Evolutionary conservation across 2,797 vertebrate genomes (phyloP), one percentile per base, ranked within the genome.

Genomic region (Lagorchestes hirsutus): DNA sequence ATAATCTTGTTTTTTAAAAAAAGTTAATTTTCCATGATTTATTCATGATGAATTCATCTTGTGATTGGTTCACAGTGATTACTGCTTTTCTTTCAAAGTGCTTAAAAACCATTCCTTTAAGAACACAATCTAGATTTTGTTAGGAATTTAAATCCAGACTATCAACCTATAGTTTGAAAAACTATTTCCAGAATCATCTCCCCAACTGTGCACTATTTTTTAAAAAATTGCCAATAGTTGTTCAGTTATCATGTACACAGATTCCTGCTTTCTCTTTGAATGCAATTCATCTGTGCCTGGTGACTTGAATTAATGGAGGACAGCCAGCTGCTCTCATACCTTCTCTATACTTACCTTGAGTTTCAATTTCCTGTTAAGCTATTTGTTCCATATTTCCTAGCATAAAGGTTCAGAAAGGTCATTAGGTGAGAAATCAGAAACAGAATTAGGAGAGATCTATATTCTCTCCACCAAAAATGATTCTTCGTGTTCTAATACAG

Each of bases 401-500:
- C 6, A 46, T 46, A 1, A 46, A 82, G 18, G n/a, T 82, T 46
- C 18, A 82, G 29, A 82, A 82, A 82, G 22, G n/a, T 82, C 40
- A 82, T 46, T 82, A 82, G 8, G 10, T 46, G 40, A 46, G 22
- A 82, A 82, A 82, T 82, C n/a, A 46, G 87, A 96, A 67, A 67
- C 1, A n/a, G 22, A 31, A 96, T 82, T 82, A 92, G 13, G 9
- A 54, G 3, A 52, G 5, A 50, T 46, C 57, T 94, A 55, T 27
- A 87, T 74, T 96, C 3, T 95, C 18, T 87, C 52, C 59, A 91
- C 52, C 52, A 93, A 93, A 95, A 50, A 4, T 54, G 24, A 34
- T 14, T 58, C 0, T 52, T 92, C 74, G 28, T 92, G 50, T 54
- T 82, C 5, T 74, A 55, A 90, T 54, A 67, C 28, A 50, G 54